Evolutionary conservation across 2,888 invertebrate species (phyloP).

Genomic region (Ormia ochracea): DNA sequence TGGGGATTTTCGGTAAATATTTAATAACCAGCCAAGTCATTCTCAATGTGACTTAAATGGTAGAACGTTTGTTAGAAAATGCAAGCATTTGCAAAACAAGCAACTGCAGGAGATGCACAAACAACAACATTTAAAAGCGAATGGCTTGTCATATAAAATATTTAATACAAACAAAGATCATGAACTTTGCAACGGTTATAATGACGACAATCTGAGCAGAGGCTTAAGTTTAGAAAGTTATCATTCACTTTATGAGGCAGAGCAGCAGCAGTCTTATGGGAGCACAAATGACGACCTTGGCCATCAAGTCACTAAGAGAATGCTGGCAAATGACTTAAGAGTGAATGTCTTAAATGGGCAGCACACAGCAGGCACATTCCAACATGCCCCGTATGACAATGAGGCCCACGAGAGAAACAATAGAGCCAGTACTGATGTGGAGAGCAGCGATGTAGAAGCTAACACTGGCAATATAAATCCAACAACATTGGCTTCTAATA

Average conservation of each 20-base stretch:
- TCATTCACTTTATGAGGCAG: slow-evolving; percentile 32
- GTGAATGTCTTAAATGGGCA: background rate
- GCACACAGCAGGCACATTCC: slow-evolving; percentile 4
- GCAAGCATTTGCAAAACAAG: slow-evolving; percentile 56
- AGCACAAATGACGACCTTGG: background rate
- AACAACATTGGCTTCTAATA: slow-evolving; percentile 32
- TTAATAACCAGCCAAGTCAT: slow-evolving; percentile 44
- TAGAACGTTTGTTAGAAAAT: slow-evolving; percentile 44
- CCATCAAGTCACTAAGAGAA: background rate
- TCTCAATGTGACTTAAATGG: slow-evolving; percentile 45
- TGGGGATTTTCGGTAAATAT: slow-evolving; percentile 11
- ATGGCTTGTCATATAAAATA: background rate
- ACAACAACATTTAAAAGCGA: background rate
- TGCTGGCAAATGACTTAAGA: background rate
- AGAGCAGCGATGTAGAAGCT: background rate
- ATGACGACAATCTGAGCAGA: slow-evolving; percentile 2
- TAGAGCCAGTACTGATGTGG: background rate
- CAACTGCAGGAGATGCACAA: slow-evolving; percentile 14
- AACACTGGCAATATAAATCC: slow-evolving; percentile 19
- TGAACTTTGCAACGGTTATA: background rate
- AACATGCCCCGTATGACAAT: slow-evolving; percentile 49
- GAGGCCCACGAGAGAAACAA: slow-evolving; percentile 41
- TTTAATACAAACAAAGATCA: background rate
- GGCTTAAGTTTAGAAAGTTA: slow-evolving; percentile 44
- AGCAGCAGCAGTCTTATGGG: slow-evolving; percentile 6